Conservation (phyloP, 1,140 invertebrate genomes). For the Whitmania pigra region DNA sequence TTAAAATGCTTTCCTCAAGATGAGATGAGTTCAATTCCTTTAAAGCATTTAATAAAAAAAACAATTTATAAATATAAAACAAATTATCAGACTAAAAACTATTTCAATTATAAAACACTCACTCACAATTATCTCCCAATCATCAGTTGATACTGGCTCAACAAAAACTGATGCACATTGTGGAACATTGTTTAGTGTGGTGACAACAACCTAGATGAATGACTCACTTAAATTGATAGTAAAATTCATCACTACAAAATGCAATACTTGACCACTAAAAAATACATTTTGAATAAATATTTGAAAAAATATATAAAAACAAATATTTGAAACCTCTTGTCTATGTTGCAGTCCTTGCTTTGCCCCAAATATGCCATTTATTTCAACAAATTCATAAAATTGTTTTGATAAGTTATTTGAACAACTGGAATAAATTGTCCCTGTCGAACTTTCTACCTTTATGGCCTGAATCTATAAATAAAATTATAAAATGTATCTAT, state of each 20-base stretch:
- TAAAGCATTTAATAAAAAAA: neutral
- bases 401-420: neutral
- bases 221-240: neutral
- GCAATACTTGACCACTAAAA: neutral
- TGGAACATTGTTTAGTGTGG: neutral
- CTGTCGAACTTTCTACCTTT: neutral
- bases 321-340: neutral
- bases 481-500: too few relatives aligned
- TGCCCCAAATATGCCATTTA: constrained; percentile 3
- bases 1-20: constrained; percentile 8
- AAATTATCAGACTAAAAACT: constrained; percentile 1
- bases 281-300: neutral
- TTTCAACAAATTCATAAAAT: neutral
- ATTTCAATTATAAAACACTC: neutral
- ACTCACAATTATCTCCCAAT: constrained; percentile 11
- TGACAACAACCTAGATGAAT: neutral
- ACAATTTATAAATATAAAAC: neutral
- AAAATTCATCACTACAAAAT: neutral
- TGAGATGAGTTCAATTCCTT: neutral
- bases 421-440: neutral
- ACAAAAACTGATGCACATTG: neutral
- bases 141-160: neutral
- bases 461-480: constrained; percentile 1
- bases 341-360: neutral
- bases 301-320: neutral